Base-by-base conservation (phyloP, 2,888 invertebrate genomes). In the Andrena camellia region DNA sequence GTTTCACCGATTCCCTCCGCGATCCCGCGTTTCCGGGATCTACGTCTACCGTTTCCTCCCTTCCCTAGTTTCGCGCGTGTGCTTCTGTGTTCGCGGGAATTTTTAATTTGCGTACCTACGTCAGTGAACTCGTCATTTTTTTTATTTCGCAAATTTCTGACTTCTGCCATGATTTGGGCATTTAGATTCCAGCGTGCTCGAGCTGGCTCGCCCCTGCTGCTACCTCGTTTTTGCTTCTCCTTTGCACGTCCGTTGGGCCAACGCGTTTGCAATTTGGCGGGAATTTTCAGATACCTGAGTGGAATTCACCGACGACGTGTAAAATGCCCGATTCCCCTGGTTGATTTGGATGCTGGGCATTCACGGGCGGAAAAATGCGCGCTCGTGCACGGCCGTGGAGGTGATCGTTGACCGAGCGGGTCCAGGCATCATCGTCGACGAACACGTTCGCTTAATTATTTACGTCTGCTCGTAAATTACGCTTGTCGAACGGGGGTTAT, bases 391-490 rank as follows among this genome's bases (percentile, higher is more conserved):
- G 60, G 66, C 60, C 60, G 33, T 13, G 79, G 42, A 78, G 64
- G n/a, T 42, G 64, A 66, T 67, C 60, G 67, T 77, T 48, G 74
- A 64, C 23, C 54, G 31, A 26, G 23, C 31, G 8, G 17, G 48
- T 63, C 42, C 68, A 4, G 63, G 63, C 26, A 7, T 54, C 63
- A 57, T 62, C 76, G 67, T 71, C 77, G 72, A 81, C 81, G 62
- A 74, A 81, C 81, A 81, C 81, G 81, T 81, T 57, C 81, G 81
- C 74, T 81, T 81, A 81, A 81, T 81, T 81, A 81, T 81, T 81
- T 81, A 81, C 68, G 81, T 81, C 81, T 81, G 81, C 81, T 81
- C 68, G 81, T 81, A 81, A 81, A 81, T 81, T 81, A 81, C 81
- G 81, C 81, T 81, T 81, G 81, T 81, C 81, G 81, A 81, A 74